Percentiles rank a stretch among this genome's conserved stretches.
These are phyloP conservation scores for Eriosoma lanigerum DNA, from an alignment of 1,140 invertebrate genomes.

Conservation along the genomic window DNA sequence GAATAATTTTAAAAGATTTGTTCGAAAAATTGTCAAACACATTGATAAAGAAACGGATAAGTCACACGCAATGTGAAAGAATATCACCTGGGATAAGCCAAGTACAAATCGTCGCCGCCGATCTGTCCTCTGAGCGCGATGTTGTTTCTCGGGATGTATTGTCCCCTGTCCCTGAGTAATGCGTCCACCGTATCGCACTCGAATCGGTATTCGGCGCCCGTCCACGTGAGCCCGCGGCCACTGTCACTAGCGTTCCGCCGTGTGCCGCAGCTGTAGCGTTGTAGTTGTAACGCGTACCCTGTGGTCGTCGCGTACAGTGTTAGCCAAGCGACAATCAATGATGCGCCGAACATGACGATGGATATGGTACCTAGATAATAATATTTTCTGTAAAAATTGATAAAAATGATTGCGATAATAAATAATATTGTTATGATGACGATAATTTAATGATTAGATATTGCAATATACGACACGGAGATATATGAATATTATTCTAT, in stretches of 20 bases:
- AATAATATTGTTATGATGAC: no score
- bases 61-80: no score
- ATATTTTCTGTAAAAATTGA: no score
- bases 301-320: neutral
- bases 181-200: neutral
- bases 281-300: neutral
- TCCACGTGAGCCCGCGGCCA: neutral
- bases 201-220: neutral
- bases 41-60: no score
- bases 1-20: no score
- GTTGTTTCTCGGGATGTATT: neutral
- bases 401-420: no score
- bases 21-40: no score
- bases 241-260: neutral
- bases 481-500: no score
- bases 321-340: neutral
- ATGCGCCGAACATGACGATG: neutral
- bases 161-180: neutral
- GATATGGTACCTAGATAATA: no score
- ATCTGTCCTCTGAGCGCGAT: neutral
- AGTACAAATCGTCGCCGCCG: neutral
- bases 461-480: no score
- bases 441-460: no score
- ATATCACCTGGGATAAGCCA: neutral
- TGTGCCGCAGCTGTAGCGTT: neutral